Evolutionary conservation across 2,113 vertebrate species (phyloP).

Genomic region (Paradoxurus hermaphroditus): DNA sequence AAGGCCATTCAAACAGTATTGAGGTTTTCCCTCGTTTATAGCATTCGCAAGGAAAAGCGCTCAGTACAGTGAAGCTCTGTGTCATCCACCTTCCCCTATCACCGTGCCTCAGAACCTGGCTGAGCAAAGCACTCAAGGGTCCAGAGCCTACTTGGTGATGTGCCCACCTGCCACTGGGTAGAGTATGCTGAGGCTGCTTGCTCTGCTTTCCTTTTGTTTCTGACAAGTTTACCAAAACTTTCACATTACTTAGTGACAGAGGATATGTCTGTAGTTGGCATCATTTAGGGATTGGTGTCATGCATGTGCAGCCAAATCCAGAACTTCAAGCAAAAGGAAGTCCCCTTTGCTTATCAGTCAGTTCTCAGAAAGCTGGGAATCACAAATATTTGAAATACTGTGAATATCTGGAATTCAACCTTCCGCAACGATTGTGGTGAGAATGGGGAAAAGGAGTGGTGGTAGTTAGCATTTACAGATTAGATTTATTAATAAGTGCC

Average conservation of each 20-base stretch:
- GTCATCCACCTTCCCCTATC: neutral
- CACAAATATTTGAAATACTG: neutral
- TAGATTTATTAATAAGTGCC: neutral
- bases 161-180: neutral
- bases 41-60: neutral
- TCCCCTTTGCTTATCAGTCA: neutral
- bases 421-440: neutral
- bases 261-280: too few relatives aligned
- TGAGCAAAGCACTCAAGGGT: neutral
- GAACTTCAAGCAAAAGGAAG: neutral
- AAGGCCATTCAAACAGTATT: neutral
- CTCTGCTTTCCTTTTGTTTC: neutral
- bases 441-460: neutral
- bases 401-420: neutral
- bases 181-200: neutral
- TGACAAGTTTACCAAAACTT: neutral
- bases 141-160: neutral
- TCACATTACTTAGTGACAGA: neutral
- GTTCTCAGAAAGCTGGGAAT: neutral
- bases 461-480: neutral
- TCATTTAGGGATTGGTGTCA: neutral
- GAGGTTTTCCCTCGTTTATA: conserved; percentile 20
- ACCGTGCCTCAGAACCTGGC: neutral
- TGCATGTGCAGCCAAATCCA: neutral
- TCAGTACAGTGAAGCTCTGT: neutral